Base-by-base conservation (phyloP, 2,888 invertebrate species). In the Anaspis maculata region DNA sequence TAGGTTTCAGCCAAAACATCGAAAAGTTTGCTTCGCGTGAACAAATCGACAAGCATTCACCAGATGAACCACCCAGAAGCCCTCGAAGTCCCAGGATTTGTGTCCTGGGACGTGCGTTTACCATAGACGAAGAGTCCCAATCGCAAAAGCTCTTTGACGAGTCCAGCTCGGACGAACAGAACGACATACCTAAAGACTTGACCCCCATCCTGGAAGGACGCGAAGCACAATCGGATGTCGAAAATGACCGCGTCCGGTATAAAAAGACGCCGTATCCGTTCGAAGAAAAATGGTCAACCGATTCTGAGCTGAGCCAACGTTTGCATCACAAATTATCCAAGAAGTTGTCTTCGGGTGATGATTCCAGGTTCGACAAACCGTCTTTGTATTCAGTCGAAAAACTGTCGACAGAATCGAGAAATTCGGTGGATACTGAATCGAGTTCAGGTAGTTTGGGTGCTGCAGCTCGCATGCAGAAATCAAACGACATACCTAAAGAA, bases 1-100 rank as follows among this genome's bases (percentile, higher is more conserved):
- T 86, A 30, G 86, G 86, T 0, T 79, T 85, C 46, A 85, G 85
- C 2, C 83, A 82, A 61, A 79, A 79, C 50, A 74, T 77, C 16
- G 77, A 77, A 56, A 73, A 71, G 54, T 72, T 79, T 45, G 77
- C 79, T 22, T 76, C 77, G 37, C 72, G 72, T 42, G 81, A 81
- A 29, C 68, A 67, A 50, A 68, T 80, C 9, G 73, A 62, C 31
- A 61, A 61, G 41, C 51, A 46, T 11, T 58, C 61, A 3, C 55
- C 61, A 6, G 59, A 58, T 25, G 55, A 49, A 7, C 52, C 52
- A 10, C 62, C 62, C 4, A 51, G 61, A 42, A 64, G 63, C 40
- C 66, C 65, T 9, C 42, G 62, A 36, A 62, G 62, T 44, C 63
- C 63, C 1, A 46, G 64, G 36, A 66, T 66, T 35, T 62, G 61